Evolutionary conservation across 2,888 invertebrate genomes (phyloP), one percentile per base, ranked within the genome.

Genomic region (Ischnus inquisitorius): DNA sequence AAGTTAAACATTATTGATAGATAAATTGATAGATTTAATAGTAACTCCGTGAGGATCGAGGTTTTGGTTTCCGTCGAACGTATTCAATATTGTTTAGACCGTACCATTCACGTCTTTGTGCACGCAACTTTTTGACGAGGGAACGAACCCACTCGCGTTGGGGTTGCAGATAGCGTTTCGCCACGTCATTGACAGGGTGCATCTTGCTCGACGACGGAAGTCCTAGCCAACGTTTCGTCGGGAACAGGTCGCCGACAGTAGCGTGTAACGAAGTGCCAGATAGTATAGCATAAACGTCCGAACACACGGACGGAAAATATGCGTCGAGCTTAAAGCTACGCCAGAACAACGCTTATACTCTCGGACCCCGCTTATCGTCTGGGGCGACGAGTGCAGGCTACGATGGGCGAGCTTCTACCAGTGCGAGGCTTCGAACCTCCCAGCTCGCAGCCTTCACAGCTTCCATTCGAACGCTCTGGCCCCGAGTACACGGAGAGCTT

Each of bases 101-200:
- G 8, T 54, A 3, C 54, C 34, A 0, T 34, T 3, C 54, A 22
- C 54, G 54, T 22, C 22, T 69, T 64, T 74, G 69, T 34, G 8
- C 34, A 34, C 1, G 5, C 34, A 79, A 60, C 69, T 76, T 43
- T 51, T 41, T 28, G 41, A 57, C 57, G 41, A 16, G 68, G 43
- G 28, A 57, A 34, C 14, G 43, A 64, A 48, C 41, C 54, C 41
- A 54, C 10, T 22, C 3, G 6, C 54, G 43, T 48, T 51, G 54
- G 39, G 34, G 62, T 22, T 10, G n/a, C 62, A 28, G 54, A 25
- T 10, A 43, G 43, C 68, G 60, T 22, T 68, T 34, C 22, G 43
- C 19, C 57, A 62, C 65, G 76, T 41, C 46, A 75, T 79, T 85
- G 85, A 84, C 83, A 72, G 78, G 77, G 79, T 82, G 83, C 78